Evolutionary conservation across 2,888 invertebrate genomes (phyloP).

Genomic region (Ferdinandea cuprea): DNA sequence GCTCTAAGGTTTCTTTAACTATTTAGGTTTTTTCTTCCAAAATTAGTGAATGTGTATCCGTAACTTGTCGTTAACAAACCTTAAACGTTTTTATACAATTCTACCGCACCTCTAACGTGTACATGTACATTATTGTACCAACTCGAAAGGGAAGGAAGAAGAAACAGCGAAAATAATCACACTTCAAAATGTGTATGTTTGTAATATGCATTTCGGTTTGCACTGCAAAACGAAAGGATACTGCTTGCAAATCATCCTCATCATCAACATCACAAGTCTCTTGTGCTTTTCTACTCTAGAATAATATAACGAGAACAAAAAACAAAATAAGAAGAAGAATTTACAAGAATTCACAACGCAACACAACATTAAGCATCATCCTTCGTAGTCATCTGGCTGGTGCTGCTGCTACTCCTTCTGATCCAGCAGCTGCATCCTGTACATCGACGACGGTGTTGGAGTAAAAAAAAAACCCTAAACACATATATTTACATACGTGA

Average conservation of each 20-base stretch:
- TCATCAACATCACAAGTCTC: conserved; percentile 71
- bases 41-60: conserved; percentile 23
- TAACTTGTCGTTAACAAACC: conserved; percentile 24
- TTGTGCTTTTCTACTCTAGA: conserved; percentile 68
- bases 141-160: conserved; percentile 14
- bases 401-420: conserved; percentile 37
- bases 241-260: conserved; percentile 74
- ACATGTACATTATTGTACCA: conserved; percentile 9
- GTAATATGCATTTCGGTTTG: conserved; percentile 77
- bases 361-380: conserved; percentile 50
- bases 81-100: background rate
- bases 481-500: background rate
- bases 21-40: conserved; percentile 2
- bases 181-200: conserved; percentile 77
- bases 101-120: conserved; percentile 23
- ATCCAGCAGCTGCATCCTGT: conserved; percentile 68
- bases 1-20: conserved; percentile 1
- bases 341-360: conserved; percentile 43
- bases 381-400: conserved; percentile 56
- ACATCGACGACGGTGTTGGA: conserved; percentile 73
- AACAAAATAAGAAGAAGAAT: conserved; percentile 15
- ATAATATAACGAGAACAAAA: conserved; percentile 32
- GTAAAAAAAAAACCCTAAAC: conserved; percentile 41
- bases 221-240: conserved; percentile 77
- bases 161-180: conserved; percentile 5